Evolutionary conservation across 2,888 invertebrate species (phyloP), one percentile per base, ranked within the genome.

Genomic region (Catocala fraxini): DNA sequence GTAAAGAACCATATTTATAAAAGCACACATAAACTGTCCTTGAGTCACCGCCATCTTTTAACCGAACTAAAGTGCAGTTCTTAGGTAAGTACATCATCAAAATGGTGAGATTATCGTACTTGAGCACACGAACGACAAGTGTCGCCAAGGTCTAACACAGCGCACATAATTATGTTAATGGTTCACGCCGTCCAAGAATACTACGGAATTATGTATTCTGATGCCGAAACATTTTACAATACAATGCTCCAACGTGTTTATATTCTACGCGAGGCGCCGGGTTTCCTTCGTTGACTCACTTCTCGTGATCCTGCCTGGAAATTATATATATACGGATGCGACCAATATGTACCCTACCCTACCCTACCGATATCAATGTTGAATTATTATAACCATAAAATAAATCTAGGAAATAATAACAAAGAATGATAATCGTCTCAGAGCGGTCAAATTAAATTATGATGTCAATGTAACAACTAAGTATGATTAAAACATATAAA

Each of bases 211-310:
- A 73, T 63, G 71, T 83, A 86, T 85, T 85, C 85, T 60, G 64
- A 75, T 72, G 71, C 71, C 72, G 77, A 73, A 77, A 69, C 74
- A 70, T 79, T 78, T 86, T 82, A 82, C 79, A 87, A 86, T 85
- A 87, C 85, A 87, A 87, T 87, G 79, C 82, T 58, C 54, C 61
- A 68, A 58, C 47, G 69, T 61, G 75, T 83, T 89, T 84, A 73
- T 77, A 89, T 89, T 88, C 87, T 68, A 79, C 70, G 71, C 79
- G 77, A 63, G 65, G 65, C 70, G 58, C 72, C 59, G 70, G 63
- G 83, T 89, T 89, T 89, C 89, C 89, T 89, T 79, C 76, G 81
- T 79, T 83, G 83, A 85, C 53, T 86, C 83, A 84, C 79, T 77
- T 77, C 73, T 65, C 51, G 55, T 60, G 55, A 68, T 59, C 42